Evolutionary conservation across 1,140 invertebrate genomes (phyloP).

Genomic region (Rhagoletis pomonella): DNA sequence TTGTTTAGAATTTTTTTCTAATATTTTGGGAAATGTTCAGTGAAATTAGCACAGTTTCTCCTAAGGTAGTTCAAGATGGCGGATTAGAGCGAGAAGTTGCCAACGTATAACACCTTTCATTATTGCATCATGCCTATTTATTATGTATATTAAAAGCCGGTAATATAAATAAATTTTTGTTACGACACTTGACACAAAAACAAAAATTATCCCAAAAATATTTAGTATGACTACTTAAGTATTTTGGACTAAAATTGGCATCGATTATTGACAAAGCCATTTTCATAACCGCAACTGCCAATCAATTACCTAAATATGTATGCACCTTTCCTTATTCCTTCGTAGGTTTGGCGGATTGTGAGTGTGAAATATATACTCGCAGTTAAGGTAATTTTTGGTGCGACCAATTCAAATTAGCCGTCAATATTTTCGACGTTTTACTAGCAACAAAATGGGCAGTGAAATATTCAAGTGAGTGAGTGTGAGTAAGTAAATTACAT

Average conservation of each 20-base stretch:
- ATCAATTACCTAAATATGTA: not conserved
- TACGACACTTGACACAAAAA: not conserved
- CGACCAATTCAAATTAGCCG: not conserved
- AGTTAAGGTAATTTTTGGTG: not conserved
- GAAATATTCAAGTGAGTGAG: not conserved
- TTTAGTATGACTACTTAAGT: slow-evolving; percentile 3
- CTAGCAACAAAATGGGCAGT: no score
- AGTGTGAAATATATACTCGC: not conserved
- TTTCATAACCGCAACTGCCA: slow-evolving; percentile 18
- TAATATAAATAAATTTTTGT: not conserved
- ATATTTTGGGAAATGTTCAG: no score
- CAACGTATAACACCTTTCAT: no score
- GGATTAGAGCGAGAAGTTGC: no score
- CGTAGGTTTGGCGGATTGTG: not conserved
- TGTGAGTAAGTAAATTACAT: no score
- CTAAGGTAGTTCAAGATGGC: no score
- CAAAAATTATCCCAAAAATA: not conserved
- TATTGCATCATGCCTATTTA: no score
- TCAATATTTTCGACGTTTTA: not conserved
- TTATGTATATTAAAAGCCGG: not conserved
- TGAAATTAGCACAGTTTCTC: no score
- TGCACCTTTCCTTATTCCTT: not conserved
- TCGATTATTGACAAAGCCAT: slow-evolving; percentile 13
- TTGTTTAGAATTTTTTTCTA: no score
- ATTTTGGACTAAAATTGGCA: no score